A percentile compares a stretch with the other conserved stretches of the same genome.
phyloP scores from a whole-genome alignment of 2,888 invertebrate species.

The Agonopterix alstromeriana region DNA sequence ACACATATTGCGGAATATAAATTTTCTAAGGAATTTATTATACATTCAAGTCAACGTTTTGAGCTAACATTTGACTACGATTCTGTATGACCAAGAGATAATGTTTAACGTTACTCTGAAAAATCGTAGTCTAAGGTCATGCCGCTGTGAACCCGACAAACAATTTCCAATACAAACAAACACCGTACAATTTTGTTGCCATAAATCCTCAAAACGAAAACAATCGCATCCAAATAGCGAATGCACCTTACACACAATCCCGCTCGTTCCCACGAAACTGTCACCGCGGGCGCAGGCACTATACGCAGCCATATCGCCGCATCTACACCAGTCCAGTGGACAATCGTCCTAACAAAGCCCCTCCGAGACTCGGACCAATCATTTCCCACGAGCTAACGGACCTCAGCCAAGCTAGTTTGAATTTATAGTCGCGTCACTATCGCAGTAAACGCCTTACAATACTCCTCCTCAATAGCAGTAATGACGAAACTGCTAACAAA shows the following conservation, averaged over 20 bases:
- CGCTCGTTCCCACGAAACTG: constrained; percentile 74
- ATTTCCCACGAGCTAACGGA: constrained; percentile 75
- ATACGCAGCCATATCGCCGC: constrained; percentile 54
- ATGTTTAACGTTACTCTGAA: no score
- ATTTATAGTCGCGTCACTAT: constrained; percentile 59
- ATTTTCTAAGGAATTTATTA: no score
- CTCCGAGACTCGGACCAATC: constrained; percentile 53
- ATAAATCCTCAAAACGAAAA: constrained; percentile 5
- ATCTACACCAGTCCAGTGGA: constrained; percentile 71
- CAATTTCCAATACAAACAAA: no score
- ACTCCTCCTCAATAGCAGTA: constrained; percentile 23
- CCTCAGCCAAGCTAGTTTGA: constrained; percentile 63
- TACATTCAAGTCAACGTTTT: no score
- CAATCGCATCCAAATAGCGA: constrained; percentile 1
- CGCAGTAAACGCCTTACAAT: constrained; percentile 45
- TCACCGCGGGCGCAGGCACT: constrained; percentile 46
- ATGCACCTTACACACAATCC: constrained; percentile 41
- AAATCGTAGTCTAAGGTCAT: no score
- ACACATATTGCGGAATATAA: no score
- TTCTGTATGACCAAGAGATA: not conserved
- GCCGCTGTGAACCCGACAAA: no score
- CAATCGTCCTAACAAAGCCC: constrained; percentile 75
- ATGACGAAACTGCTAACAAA: constrained; percentile 29
- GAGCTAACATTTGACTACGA: no score
- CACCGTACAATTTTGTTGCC: not conserved